Evolutionary conservation across 1,140 invertebrate species (phyloP).

Genomic region (Lamellibrachia luymesi): DNA sequence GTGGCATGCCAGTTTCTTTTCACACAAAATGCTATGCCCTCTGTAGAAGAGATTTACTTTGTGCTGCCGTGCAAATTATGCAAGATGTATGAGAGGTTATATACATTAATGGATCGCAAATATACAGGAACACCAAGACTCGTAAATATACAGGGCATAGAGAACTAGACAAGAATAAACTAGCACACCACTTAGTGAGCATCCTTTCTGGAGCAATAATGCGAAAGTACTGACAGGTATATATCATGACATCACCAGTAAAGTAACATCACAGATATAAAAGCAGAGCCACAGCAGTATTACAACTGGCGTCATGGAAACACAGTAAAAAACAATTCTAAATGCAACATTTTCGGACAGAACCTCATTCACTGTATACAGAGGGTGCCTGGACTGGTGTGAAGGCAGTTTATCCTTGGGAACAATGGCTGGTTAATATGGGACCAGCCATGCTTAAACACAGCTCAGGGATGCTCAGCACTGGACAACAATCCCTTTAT

Average conservation of each 20-base stretch:
- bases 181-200: background rate
- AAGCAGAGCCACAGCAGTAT: background rate
- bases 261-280: background rate
- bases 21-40: background rate
- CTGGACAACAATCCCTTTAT: no score
- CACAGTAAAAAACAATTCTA: background rate
- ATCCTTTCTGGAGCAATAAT: background rate
- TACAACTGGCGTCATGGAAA: background rate
- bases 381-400: background rate
- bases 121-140: no score
- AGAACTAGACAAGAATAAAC: background rate
- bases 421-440: no score
- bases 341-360: background rate
- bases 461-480: no score
- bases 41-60: background rate
- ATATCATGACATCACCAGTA: background rate
- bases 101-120: no score
- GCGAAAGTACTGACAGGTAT: background rate
- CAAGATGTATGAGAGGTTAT: no score
- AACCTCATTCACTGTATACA: background rate
- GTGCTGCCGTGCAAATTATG: background rate
- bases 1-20: background rate
- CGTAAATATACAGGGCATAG: background rate
- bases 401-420: no score
- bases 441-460: no score